Conservation (phyloP, 2,797 vertebrate species). For the Xenopus petersii region DNA sequence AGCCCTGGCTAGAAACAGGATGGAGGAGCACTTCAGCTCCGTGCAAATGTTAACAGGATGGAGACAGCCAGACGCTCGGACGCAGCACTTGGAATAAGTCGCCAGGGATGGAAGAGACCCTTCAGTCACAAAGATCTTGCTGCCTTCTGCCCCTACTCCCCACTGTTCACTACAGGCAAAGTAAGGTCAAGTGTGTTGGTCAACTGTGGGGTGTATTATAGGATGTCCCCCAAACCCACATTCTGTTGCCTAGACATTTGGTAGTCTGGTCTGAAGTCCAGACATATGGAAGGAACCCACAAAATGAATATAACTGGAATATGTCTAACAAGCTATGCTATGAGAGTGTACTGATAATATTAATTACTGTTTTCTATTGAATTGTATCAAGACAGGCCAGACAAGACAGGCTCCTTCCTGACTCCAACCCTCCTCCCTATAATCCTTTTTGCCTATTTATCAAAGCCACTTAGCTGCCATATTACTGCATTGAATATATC, state of each 20-base stretch:
- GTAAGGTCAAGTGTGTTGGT: too few relatives aligned
- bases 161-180: not conserved
- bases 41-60: slow-evolving; percentile 46
- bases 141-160: not conserved
- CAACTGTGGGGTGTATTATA: too few relatives aligned
- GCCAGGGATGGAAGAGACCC: not conserved
- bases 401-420: slow-evolving; percentile 30
- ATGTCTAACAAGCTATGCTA: not conserved
- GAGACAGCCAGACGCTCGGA: slow-evolving; percentile 41
- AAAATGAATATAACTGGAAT: too few relatives aligned
- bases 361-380: slow-evolving; percentile 13
- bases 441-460: slow-evolving; percentile 17
- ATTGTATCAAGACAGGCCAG: slow-evolving; percentile 23
- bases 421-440: slow-evolving; percentile 25
- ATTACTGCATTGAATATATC: not conserved
- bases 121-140: not conserved
- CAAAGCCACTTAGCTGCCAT: slow-evolving; percentile 3
- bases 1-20: slow-evolving; percentile 39
- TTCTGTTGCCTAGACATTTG: too few relatives aligned
- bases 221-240: too few relatives aligned
- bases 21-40: slow-evolving; percentile 35
- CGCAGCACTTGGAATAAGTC: slow-evolving; percentile 19
- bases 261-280: too few relatives aligned
- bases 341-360: slow-evolving; percentile 20
- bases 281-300: too few relatives aligned